phyloP scores from a whole-genome alignment of 2,113 vertebrate genomes.

The Triplophysa dalaica region DNA sequence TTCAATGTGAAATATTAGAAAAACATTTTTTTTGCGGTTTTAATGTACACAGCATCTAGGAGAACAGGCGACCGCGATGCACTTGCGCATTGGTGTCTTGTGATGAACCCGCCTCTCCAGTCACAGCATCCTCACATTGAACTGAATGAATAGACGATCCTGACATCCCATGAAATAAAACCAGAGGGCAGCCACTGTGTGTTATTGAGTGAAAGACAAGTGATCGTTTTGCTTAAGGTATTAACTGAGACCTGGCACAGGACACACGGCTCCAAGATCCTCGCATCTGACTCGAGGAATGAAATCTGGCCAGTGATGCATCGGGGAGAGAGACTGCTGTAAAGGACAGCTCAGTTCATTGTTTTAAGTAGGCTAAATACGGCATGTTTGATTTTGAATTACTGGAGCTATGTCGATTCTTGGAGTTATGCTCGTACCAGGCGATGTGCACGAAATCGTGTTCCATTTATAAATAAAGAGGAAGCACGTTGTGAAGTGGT shows the following conservation, averaged over 20 bases:
- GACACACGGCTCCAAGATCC: constrained; percentile 13
- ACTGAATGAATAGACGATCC: constrained; percentile 44
- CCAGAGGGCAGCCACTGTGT: background rate
- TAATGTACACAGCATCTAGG: constrained; percentile 20
- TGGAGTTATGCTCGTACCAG: constrained; percentile 1
- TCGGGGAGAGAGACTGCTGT: background rate
- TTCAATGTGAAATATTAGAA: no score
- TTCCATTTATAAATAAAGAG: constrained; percentile 19
- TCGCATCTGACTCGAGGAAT: constrained; percentile 16
- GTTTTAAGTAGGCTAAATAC: background rate
- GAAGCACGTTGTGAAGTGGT: constrained; percentile 72
- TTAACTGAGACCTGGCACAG: background rate
- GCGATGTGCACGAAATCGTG: background rate
- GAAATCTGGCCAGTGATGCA: constrained; percentile 27
- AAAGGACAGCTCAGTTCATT: constrained; percentile 1
- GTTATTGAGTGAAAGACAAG: background rate
- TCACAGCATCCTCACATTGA: background rate
- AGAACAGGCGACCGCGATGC: constrained; percentile 54
- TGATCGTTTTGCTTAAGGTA: background rate
- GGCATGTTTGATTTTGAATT: background rate
- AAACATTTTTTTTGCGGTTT: background rate
- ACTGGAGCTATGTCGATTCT: background rate
- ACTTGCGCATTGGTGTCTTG: constrained; percentile 25
- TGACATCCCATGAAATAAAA: background rate
- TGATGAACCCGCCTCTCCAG: constrained; percentile 61